Evolutionary conservation across 1,140 invertebrate genomes (phyloP), one percentile per base, ranked within the genome.

Genomic region (Bombus cullumanus): DNA sequence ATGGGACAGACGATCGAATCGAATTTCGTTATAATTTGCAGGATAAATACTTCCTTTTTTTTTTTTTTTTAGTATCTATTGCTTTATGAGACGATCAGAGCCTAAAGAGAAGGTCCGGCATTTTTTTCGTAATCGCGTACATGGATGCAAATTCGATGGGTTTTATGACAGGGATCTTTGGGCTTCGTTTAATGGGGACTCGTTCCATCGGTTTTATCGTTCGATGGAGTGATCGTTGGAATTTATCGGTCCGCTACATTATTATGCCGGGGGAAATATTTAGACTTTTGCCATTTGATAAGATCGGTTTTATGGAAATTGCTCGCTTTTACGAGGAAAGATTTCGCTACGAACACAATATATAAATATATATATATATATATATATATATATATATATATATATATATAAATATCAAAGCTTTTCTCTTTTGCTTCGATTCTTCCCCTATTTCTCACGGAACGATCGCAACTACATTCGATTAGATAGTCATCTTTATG

Each of bases 221-320:
- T n/a, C 34, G 31, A 81, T 25, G 68, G n/a, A 73, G 37, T 34
- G 47, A 34, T 80, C 64, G 64, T 34, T 34, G 34, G 37, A 62
- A 81, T 81, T 81, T 81, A 81, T 73, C 25, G 69, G 39, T 34
- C 80, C 31, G 53, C 73, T 34, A 41, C 39, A 28, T 72, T 41
- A 73, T 81, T 28, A 59, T 43, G 57, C 22, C 8, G 47, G 18
- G 39, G n/a, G 25, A 72, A 41, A 59, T 53, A 41, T 73, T 73
- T 37, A 10, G 53, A 62, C 57, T 73, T 59, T n/a, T 81, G 68
- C 31, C 39, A 43, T 72, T 81, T 22, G 64, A 57, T 31, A 57
- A 59, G 34, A 37, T 31, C 37, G 31, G 41, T 75, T 76, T 83
- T 68, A 75, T 66, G 81, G 81, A 68, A 37, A 76, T 66, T 75